These are phyloP conservation scores for Ischnus inquisitorius DNA, from an alignment of 2,888 invertebrate genomes.

Conservation along the genomic window DNA sequence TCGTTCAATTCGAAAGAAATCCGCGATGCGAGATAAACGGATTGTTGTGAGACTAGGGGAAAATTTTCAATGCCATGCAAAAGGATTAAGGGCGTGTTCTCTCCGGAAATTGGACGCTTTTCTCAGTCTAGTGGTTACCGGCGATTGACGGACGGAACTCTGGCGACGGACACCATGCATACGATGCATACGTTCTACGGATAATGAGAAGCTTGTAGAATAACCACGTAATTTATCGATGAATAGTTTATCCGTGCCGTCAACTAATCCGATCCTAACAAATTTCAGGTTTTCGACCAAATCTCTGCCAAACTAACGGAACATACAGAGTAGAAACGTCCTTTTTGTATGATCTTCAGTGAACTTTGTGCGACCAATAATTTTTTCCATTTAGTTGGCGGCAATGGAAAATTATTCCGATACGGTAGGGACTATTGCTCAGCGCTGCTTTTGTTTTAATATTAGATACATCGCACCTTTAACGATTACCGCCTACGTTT, in stretches of 20 bases:
- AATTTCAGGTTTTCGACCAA: neutral
- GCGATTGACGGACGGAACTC: neutral
- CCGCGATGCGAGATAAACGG: neutral
- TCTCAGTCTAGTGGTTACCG: neutral
- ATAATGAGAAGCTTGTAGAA: slow-evolving; percentile 5
- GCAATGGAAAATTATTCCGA: neutral
- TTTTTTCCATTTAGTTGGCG: neutral
- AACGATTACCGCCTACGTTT: slow-evolving; percentile 88
- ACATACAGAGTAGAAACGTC: neutral
- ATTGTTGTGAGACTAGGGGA: neutral
- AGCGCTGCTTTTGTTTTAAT: slow-evolving; percentile 58
- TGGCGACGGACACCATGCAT: neutral
- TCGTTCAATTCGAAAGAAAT: neutral
- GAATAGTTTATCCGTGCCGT: neutral
- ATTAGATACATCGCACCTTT: slow-evolving; percentile 88
- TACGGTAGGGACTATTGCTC: neutral
- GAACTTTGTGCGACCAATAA: neutral
- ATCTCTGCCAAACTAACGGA: neutral
- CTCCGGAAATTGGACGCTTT: neutral
- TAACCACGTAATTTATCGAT: neutral
- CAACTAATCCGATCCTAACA: neutral
- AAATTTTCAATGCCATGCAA: neutral
- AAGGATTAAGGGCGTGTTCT: neutral
- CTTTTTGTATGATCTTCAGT: neutral
- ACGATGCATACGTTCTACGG: neutral